Conservation (phyloP, 2,888 invertebrate species). For the Spisula solida region DNA sequence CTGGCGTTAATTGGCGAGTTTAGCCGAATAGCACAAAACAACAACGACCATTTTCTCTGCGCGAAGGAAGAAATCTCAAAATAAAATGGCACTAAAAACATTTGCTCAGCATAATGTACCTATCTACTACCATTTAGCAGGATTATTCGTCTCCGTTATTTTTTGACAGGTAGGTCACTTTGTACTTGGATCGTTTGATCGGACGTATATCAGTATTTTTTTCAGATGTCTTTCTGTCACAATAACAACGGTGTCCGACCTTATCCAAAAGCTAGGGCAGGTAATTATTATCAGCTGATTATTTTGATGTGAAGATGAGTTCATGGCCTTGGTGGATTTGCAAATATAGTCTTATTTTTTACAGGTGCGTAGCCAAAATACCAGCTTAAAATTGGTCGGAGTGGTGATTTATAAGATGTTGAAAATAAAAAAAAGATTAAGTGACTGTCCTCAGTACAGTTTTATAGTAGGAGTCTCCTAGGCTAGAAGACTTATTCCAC, state of each 20-base stretch:
- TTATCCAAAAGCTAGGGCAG: not conserved
- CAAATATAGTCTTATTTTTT: too few relatives aligned
- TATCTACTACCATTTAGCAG: slow-evolving; percentile 45
- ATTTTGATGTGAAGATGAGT: not conserved
- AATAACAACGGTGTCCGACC: not conserved
- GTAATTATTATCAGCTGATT: not conserved
- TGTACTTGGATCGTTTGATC: not conserved
- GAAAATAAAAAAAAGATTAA: too few relatives aligned
- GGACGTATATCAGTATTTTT: not conserved
- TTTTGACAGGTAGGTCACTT: slow-evolving; percentile 15
- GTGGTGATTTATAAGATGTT: too few relatives aligned
- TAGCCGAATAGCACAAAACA: not conserved
- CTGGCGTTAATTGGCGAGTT: not conserved
- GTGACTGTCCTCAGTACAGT: too few relatives aligned
- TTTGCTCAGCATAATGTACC: slow-evolving; percentile 54
- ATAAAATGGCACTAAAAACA: slow-evolving; percentile 58
- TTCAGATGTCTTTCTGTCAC: not conserved
- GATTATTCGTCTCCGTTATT: not conserved
- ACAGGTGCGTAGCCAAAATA: too few relatives aligned
- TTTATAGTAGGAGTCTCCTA: too few relatives aligned
- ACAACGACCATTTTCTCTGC: not conserved
- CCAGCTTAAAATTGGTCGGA: too few relatives aligned
- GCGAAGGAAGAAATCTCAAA: not conserved
- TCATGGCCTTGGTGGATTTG: not conserved
- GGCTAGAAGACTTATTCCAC: too few relatives aligned